A percentile compares a stretch with the other conserved stretches of the same genome.
Conservation (phyloP, 2,797 vertebrate species). For the Eremophila alpestris region DNA sequence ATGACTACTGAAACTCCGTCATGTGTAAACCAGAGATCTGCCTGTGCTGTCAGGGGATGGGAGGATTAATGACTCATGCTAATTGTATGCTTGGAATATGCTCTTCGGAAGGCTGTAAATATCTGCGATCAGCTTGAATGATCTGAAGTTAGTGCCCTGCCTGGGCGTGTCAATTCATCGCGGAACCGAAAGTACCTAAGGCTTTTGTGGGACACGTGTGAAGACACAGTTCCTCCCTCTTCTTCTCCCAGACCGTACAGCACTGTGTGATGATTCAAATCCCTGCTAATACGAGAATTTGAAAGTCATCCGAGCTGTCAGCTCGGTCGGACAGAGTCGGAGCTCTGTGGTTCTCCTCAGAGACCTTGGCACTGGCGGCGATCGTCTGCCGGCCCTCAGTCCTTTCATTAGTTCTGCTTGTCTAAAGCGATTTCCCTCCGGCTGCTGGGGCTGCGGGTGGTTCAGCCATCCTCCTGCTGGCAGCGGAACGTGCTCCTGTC, state of each 20-base stretch:
- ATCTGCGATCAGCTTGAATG: background rate
- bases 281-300: background rate
- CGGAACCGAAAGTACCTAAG: background rate
- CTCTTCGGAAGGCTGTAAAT: background rate
- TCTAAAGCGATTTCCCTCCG: background rate
- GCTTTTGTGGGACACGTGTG: background rate
- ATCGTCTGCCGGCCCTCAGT: background rate
- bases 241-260: background rate
- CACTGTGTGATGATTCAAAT: background rate
- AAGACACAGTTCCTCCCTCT: background rate
- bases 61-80: conserved; percentile 19
- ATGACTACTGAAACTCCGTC: background rate
- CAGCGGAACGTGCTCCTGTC: background rate
- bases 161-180: rapidly evolving
- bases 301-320: background rate
- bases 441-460: background rate
- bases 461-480: background rate
- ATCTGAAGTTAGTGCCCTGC: background rate
- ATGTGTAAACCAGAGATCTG: background rate
- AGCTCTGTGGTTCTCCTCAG: background rate
- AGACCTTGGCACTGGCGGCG: background rate
- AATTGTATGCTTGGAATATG: background rate
- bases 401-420: conserved; percentile 29
- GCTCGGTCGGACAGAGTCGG: background rate
- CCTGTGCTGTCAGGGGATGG: background rate